Evolutionary conservation across 2,113 vertebrate species (phyloP).

Genomic region (Proteles cristata): DNA sequence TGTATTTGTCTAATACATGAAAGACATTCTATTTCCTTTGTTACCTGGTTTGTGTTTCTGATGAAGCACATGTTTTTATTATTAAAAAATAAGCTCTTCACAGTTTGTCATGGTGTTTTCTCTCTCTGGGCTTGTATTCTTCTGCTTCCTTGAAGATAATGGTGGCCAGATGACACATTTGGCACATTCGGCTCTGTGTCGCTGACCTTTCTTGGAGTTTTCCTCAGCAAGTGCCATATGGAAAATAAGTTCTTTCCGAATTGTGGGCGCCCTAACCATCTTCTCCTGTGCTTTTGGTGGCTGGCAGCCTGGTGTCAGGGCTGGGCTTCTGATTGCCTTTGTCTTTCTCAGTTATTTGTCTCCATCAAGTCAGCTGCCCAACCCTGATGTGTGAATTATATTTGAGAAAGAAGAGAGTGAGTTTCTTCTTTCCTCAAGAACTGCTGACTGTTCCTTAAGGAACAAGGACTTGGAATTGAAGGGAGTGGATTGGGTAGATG

Average conservation of each 20-base stretch:
- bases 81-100: not conserved
- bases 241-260: not conserved
- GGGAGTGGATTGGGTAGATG: not conserved
- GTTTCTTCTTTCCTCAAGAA: not conserved
- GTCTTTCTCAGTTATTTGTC: slow-evolving; percentile 9
- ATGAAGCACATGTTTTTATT: not conserved
- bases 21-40: not conserved
- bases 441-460: not conserved
- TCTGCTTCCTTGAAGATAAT: not conserved
- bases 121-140: not conserved
- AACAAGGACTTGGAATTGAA: not conserved
- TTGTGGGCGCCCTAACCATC: not conserved
- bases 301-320: not conserved
- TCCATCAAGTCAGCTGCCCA: not conserved
- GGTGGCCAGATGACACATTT: not conserved
- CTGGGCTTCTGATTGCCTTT: not conserved
- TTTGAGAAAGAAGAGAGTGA: not conserved
- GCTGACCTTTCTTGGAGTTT: not conserved
- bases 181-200: not conserved
- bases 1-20: not conserved
- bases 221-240: not conserved
- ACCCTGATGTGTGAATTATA: not conserved
- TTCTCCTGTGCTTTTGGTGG: not conserved
- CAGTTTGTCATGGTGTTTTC: not conserved
- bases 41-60: not conserved